Base-by-base conservation (phyloP, 2,797 vertebrate genomes). In the Syngnathus rostellatus region DNA sequence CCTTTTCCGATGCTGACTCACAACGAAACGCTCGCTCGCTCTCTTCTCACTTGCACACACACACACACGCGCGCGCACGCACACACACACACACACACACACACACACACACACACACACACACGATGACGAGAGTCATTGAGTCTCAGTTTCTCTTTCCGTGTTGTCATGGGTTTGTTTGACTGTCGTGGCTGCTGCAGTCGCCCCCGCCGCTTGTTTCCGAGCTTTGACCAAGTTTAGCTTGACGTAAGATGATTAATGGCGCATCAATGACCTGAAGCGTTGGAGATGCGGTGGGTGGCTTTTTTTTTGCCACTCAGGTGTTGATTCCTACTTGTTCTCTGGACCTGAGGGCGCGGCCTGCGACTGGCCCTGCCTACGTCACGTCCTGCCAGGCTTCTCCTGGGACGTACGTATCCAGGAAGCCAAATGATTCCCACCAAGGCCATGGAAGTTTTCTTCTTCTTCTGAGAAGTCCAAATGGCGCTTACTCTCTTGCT, bases 1-100 rank as follows among this genome's bases (percentile, higher is more conserved):
- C 40, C 60, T 45, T 21, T 62, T 62, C 40, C n/a, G 39, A 19
- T n/a, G 60, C 60, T 62, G 60, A 62, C 60, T 62, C 41, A 62
- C 60, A 62, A 0, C 41, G 60, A 62, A 62, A 62, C 60, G 4
- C 40, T 5, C 57, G 17, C 16, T 25, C 25, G 25, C 25, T 25
- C 25, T 1, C 25, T 25, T n/a, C 23, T 23, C 23, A 23, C 25
- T 25, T 2, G 1, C 25, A 25, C 25, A 11, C 59, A 5, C 19
- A 2, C 25, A 25, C 25, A 11, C 59, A 5, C 19, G 1, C 25
- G 25, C 25, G 2, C 25, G 25, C 25, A 1, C 25, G 25, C 25
- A 25, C 25, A 2, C 25, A 25, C 25, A 25, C 25, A 2, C 25
- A 25, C 25, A 25, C 25, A n/a, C 25, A 39, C 3, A 1, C 12